Percentiles rank a stretch among this genome's conserved stretches.
Evolutionary conservation across 1,140 invertebrate species (phyloP).

Genomic region (Dreissena rostriformis): DNA sequence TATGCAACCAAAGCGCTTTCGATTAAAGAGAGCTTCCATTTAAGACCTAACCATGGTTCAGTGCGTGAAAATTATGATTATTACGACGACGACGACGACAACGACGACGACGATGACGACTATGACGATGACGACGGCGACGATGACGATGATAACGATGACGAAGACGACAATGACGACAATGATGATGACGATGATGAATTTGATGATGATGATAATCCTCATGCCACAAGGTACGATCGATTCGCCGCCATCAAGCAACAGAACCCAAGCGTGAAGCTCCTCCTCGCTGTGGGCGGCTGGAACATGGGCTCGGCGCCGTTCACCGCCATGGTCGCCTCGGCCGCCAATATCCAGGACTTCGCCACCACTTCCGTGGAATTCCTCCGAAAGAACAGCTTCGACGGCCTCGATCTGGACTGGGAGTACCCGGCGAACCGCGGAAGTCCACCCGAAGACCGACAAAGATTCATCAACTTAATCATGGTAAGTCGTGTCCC

Average conservation of each 20-base stretch:
- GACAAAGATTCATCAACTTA: constrained; percentile 93
- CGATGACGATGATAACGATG: too few relatives aligned
- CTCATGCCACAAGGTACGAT: constrained; percentile 88
- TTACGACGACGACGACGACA: too few relatives aligned
- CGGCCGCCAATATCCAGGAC: constrained; percentile 55
- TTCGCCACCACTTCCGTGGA: constrained; percentile 85
- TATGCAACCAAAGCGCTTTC: too few relatives aligned
- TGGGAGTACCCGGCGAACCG: constrained; percentile 97
- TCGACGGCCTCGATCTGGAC: constrained; percentile 97
- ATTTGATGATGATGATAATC: too few relatives aligned
- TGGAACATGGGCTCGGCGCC: constrained; percentile 97
- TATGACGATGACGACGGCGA: too few relatives aligned
- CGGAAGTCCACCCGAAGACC: constrained; percentile 95
- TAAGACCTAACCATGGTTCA: too few relatives aligned
- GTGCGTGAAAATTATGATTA: too few relatives aligned
- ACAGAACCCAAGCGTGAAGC: constrained; percentile 96
- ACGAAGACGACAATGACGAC: too few relatives aligned
- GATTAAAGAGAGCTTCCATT: too few relatives aligned
- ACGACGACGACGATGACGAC: too few relatives aligned
- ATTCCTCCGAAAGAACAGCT: constrained; percentile 88
- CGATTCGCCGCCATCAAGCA: constrained; percentile 96
- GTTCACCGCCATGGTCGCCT: constrained; percentile 75
- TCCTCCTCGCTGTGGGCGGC: constrained; percentile 95
- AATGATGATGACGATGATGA: too few relatives aligned
- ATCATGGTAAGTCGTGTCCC: constrained; percentile 86